A percentile compares a stretch with the other conserved stretches of the same genome.
phyloP scores from a whole-genome alignment of 2,113 vertebrate genomes.

The Sebastes fasciatus region DNA sequence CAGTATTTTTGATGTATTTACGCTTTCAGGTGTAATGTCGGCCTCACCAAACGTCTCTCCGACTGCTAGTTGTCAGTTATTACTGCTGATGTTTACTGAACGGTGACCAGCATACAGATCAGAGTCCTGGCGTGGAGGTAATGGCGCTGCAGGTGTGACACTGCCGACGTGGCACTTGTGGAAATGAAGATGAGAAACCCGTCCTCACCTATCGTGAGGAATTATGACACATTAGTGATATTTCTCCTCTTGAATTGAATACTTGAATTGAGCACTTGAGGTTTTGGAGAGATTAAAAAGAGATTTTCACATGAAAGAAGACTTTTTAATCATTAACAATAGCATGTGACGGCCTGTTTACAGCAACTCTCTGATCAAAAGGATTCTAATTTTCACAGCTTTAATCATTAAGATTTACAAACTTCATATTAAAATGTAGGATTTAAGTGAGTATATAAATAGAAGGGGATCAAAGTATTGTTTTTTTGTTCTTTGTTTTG shows the following conservation, averaged over 20 bases:
- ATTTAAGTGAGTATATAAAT: conserved; percentile 29
- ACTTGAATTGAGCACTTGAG: conserved; percentile 23
- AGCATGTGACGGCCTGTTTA: conserved; percentile 31
- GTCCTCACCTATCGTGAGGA: conserved; percentile 17
- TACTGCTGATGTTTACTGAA: conserved; percentile 44
- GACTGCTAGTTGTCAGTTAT: conserved; percentile 44
- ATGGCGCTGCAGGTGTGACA: conserved; percentile 32
- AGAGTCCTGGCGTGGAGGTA: not conserved
- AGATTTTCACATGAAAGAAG: conserved; percentile 21
- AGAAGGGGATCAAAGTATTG: conserved; percentile 41
- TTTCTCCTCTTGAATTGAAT: conserved; percentile 18
- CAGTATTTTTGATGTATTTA: conserved; percentile 28
- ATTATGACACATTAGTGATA: conserved; percentile 29
- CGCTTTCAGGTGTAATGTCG: conserved; percentile 7
- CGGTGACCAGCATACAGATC: conserved; percentile 49
- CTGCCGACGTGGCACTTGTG: conserved; percentile 21
- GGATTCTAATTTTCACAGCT: conserved; percentile 30
- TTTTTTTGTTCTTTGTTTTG: conserved; percentile 43
- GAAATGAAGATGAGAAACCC: conserved; percentile 37
- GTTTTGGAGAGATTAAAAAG: not conserved
- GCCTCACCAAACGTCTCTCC: conserved; percentile 27
- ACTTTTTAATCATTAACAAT: conserved; percentile 15
- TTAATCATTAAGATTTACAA: conserved; percentile 40
- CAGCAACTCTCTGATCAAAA: conserved; percentile 38
- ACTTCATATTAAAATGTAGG: conserved; percentile 19